These are phyloP conservation scores for Calliphora vicina DNA, from an alignment of 1,140 invertebrate genomes.

Conservation along the genomic window DNA sequence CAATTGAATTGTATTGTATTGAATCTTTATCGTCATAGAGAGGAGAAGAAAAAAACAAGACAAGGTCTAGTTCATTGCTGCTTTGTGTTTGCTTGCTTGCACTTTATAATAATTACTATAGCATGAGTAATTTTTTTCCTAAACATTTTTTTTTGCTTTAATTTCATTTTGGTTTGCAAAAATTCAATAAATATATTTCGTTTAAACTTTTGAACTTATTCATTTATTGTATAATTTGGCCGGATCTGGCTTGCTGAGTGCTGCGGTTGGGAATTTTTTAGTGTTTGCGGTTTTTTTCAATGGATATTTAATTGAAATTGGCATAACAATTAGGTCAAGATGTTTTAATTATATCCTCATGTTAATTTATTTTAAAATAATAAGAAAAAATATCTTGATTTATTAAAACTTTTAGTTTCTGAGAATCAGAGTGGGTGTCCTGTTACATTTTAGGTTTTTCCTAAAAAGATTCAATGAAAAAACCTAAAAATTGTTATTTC, in stretches of 20 bases:
- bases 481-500: too few relatives aligned
- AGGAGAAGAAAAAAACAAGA: not conserved
- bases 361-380: too few relatives aligned
- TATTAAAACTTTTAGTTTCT: too few relatives aligned
- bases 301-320: not conserved
- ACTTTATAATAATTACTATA: conserved; percentile 3
- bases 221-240: not conserved
- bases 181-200: not conserved
- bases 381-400: too few relatives aligned
- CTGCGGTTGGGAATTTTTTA: not conserved
- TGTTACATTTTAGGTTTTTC: too few relatives aligned
- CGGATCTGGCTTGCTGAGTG: not conserved
- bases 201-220: conserved; percentile 5
- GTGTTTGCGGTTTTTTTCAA: not conserved
- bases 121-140: conserved; percentile 20
- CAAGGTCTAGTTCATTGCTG: conserved; percentile 24
- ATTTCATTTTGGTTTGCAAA: not conserved
- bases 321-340: not conserved
- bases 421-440: too few relatives aligned
- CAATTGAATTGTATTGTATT: not conserved
- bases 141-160: not conserved
- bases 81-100: not conserved
- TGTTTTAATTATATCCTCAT: not conserved
- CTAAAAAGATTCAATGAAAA: too few relatives aligned
- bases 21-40: not conserved